Conservation (phyloP, 2,797 vertebrate species). For the Tarsius wallacei region DNA sequence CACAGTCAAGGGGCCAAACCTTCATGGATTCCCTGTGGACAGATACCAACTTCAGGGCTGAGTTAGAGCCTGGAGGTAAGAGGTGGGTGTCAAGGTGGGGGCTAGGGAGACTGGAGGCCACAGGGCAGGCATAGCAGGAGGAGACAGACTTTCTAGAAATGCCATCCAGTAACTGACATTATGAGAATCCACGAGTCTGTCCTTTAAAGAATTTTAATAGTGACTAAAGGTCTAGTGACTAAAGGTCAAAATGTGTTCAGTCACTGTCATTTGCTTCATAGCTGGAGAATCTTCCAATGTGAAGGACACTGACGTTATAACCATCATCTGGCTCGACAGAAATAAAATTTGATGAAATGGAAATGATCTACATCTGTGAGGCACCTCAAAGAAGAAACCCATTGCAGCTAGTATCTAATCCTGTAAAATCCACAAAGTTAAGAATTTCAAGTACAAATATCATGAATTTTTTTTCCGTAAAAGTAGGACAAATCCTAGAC, state of each 20-base stretch:
- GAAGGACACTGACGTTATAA: constrained; percentile 19
- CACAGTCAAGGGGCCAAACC: neutral
- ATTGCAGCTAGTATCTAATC: neutral
- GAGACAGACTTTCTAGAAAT: constrained; percentile 26
- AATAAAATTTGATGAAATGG: constrained; percentile 12
- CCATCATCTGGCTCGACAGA: neutral
- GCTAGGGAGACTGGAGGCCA: neutral
- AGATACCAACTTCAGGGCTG: fast-evolving
- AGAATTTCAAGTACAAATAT: constrained; percentile 42
- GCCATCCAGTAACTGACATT: neutral
- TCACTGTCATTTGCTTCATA: neutral
- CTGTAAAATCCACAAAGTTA: constrained; percentile 48
- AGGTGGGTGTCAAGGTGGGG: fast-evolving
- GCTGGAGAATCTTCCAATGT: neutral
- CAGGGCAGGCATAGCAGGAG: neutral
- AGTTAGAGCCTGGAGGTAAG: neutral
- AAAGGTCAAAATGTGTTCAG: neutral
- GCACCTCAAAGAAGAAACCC: neutral
- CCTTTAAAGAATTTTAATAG: neutral
- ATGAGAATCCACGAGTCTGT: neutral
- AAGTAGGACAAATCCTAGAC: constrained; percentile 41
- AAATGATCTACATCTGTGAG: constrained; percentile 26
- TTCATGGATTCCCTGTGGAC: neutral
- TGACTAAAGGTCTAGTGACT: neutral
- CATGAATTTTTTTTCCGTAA: neutral